Base-by-base conservation (phyloP, 1,140 invertebrate genomes). In the Hyposmocoma kahamanoa region DNA sequence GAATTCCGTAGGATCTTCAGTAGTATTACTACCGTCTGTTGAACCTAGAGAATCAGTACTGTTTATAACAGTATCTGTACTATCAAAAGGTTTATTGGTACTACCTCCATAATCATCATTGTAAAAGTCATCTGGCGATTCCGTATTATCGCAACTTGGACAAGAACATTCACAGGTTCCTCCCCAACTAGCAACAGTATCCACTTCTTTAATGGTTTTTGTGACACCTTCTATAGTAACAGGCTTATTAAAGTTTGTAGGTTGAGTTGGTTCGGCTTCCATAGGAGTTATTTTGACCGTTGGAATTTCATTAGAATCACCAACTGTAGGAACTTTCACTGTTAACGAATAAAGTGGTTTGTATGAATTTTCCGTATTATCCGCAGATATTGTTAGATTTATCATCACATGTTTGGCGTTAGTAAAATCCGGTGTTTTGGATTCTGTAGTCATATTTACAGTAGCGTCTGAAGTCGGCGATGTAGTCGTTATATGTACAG, bases 131-230 rank as follows among this genome's bases (percentile, higher is more conserved):
- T 87, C 84, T 57, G 74, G 67, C 52, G 73, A 70, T 50, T 67
- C 84, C 54, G 75, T 20, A 10, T 67, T 62, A 41, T 71, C 65
- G 53, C 89, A 78, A 60, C 88, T 88, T 1, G 93, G 92, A 73
- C 93, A 94, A 2, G 90, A 91, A 73, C 93, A 94, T 67, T 92
- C 89, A 71, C 92, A 94, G 62, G 89, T 90, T n/a, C 91, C 91
- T 47, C 91, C 92, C 44, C 72, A 85, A 26, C 77, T 67, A 48
- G 39, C 47, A 30, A 73, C 66, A 53, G 56, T 74, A 65, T 83
- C 53, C 55, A 66, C 43, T 67, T 72, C 36, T 45, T 69, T 66
- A 20, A 47, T 57, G 22, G 53, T 21, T 44, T 81, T 75, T 15
- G 66, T 56, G 15, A 57, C 46, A 49, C 62, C 61, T 50, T 81